phyloP scores from a whole-genome alignment of 2,888 invertebrate genomes.

The Dicycla oo region DNA sequence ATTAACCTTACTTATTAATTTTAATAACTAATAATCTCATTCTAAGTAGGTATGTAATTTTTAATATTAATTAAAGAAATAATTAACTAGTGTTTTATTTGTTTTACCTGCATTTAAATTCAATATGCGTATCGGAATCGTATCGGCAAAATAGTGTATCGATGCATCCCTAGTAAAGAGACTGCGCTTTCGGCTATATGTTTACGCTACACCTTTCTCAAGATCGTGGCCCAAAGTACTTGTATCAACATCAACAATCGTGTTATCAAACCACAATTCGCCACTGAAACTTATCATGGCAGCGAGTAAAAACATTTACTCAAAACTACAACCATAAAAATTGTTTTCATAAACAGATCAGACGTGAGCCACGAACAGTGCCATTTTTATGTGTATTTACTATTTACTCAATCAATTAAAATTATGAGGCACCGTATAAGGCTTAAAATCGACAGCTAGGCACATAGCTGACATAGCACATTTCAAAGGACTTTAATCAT shows the following conservation, averaged over 20 bases:
- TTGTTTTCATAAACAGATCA: conserved; percentile 23
- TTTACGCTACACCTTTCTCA: not conserved
- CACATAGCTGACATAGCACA: conserved; percentile 16
- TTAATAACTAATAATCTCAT: too few species aligned
- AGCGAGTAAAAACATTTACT: conserved; percentile 18
- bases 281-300: conserved; percentile 22
- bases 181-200: not conserved
- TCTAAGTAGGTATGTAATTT: too few species aligned
- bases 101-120: too few species aligned
- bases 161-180: too few species aligned
- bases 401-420: conserved; percentile 38
- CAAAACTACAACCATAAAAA: conserved; percentile 11
- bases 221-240: conserved; percentile 2
- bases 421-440: conserved; percentile 13
- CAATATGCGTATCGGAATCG: too few species aligned
- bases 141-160: too few species aligned
- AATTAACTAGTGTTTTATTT: too few species aligned
- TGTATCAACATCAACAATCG: conserved; percentile 10
- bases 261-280: conserved; percentile 15
- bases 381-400: conserved; percentile 26
- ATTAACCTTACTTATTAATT: too few species aligned
- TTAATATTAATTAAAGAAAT: too few species aligned
- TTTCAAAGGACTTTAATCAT: conserved; percentile 46
- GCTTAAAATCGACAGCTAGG: conserved; percentile 18
- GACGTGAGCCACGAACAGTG: conserved; percentile 21